These are phyloP conservation scores for Gouania willdenowi DNA, from an alignment of 2,797 vertebrate species.

Conservation along the genomic window DNA sequence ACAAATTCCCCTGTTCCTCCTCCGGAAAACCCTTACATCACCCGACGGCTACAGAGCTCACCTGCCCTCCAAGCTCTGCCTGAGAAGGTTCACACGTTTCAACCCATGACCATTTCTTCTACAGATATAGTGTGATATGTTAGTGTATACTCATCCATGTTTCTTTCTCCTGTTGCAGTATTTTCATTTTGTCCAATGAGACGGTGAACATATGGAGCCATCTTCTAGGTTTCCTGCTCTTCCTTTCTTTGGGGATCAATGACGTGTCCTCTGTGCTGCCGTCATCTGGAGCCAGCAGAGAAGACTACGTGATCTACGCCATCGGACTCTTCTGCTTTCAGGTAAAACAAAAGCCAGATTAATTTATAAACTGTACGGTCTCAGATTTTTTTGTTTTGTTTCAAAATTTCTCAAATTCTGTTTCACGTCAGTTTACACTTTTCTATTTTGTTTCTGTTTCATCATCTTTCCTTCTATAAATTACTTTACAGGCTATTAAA, in stretches of 20 bases:
- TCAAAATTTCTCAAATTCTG: no score
- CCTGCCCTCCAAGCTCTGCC: constrained; percentile 90
- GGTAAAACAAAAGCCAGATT: constrained; percentile 54
- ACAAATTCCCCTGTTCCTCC: constrained; percentile 92
- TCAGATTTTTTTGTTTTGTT: no score
- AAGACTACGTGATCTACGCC: constrained; percentile 94
- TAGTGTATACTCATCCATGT: no score
- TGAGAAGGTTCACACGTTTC: constrained; percentile 81
- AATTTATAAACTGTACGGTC: no score
- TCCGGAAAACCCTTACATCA: constrained; percentile 98
- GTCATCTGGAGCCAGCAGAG: constrained; percentile 83
- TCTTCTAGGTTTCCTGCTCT: constrained; percentile 91
- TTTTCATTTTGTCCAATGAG: constrained; percentile 96
- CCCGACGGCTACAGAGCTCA: constrained; percentile 96
- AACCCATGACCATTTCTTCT: not conserved
- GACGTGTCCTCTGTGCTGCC: constrained; percentile 88
- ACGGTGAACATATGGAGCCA: constrained; percentile 99
- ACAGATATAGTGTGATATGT: no score
- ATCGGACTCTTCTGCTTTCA: constrained; percentile 98
- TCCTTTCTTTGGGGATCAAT: constrained; percentile 89
- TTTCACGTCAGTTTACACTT: no score
- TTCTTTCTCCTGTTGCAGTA: constrained; percentile 63
- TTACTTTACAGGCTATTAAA: no score
- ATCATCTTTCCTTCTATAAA: no score
- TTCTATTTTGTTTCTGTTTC: no score